Conservation (phyloP, 2,888 invertebrate species). For the Oscheius sp. region DNA sequence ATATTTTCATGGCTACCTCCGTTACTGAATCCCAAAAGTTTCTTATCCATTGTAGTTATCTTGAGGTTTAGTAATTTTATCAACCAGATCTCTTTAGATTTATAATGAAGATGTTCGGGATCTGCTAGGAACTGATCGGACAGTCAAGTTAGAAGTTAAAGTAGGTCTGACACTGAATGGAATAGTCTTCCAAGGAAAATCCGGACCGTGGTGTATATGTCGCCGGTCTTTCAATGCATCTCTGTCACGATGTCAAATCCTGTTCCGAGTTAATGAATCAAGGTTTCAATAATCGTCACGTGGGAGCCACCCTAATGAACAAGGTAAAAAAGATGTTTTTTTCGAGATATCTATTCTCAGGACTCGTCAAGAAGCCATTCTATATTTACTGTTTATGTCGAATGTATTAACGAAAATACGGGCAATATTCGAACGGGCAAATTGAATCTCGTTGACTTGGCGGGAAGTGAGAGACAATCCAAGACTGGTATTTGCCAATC, state of each 20-base stretch:
- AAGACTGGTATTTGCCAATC: conserved; percentile 76
- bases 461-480: conserved; percentile 86
- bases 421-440: conserved; percentile 79
- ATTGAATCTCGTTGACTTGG: conserved; percentile 86
- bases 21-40: conserved; percentile 80
- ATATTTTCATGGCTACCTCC: conserved; percentile 83
- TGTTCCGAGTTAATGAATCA: conserved; percentile 81
- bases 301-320: conserved; percentile 88
- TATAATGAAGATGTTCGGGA: conserved; percentile 84
- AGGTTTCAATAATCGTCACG: conserved; percentile 83
- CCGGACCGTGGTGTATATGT: conserved; percentile 67
- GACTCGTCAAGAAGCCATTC: conserved; percentile 82
- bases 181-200: conserved; percentile 34
- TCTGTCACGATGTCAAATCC: conserved; percentile 81
- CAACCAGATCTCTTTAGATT: conserved; percentile 73
- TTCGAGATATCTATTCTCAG: conserved; percentile 25
- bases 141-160: conserved; percentile 78
- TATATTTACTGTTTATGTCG: conserved; percentile 85
- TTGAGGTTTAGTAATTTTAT: conserved; percentile 74
- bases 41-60: conserved; percentile 81
- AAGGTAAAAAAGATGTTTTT: conserved; percentile 73
- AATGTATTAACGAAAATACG: conserved; percentile 77
- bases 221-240: conserved; percentile 78
- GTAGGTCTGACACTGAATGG: conserved; percentile 70
- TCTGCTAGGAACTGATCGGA: conserved; percentile 77